Conservation (phyloP, 2,888 invertebrate species). For the Mesoligia furuncula region DNA sequence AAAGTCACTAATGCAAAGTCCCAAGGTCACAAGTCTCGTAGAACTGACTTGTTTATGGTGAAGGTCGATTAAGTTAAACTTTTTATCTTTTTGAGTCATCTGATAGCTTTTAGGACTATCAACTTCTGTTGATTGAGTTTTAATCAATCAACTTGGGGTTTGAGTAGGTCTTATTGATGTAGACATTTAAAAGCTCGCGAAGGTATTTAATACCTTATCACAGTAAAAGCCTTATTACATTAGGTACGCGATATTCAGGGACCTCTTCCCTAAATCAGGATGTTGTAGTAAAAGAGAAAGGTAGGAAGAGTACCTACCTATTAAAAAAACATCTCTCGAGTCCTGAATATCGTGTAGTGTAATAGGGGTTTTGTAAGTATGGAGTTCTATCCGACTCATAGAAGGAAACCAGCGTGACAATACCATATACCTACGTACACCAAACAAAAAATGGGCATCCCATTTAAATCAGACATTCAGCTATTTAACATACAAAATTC, state of each 20-base stretch:
- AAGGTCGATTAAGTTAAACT: neutral
- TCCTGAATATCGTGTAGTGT: neutral
- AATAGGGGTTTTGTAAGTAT: neutral
- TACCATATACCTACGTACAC: neutral
- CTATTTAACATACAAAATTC: conserved; percentile 50
- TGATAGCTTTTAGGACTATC: neutral
- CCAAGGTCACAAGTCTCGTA: neutral
- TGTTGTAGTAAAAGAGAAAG: neutral
- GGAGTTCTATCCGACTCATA: neutral
- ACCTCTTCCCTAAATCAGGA: neutral
- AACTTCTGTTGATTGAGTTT: neutral
- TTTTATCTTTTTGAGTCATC: conserved; percentile 1
- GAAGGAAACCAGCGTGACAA: neutral
- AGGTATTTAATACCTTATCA: neutral
- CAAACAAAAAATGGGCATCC: conserved; percentile 28
- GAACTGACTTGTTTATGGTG: conserved; percentile 11
- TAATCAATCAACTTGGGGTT: neutral
- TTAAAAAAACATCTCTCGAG: neutral
- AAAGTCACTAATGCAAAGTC: conserved; percentile 13
- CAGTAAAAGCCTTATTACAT: too few species aligned
- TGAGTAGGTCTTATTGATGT: neutral
- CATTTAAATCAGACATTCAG: conserved; percentile 32
- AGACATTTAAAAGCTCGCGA: neutral
- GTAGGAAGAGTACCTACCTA: neutral
- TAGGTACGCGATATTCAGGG: neutral